Percentiles rank a stretch among this genome's conserved stretches.
phyloP scores from a whole-genome alignment of 2,888 invertebrate genomes.

The Trichopoda pennipes region DNA sequence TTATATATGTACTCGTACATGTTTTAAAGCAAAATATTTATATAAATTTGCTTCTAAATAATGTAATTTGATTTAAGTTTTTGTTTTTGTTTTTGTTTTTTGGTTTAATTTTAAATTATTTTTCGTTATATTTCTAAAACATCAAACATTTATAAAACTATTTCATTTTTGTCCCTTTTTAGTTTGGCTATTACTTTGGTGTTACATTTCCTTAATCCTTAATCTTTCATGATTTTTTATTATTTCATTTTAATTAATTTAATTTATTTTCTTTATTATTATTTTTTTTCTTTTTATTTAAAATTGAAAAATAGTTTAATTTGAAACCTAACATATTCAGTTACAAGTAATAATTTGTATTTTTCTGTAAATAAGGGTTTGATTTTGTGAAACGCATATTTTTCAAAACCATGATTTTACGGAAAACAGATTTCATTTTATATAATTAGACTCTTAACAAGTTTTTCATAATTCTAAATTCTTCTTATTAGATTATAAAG shows the following conservation, averaged over 20 bases:
- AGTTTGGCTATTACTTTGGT: constrained; percentile 43
- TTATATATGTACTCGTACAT: constrained; percentile 12
- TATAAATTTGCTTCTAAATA: constrained; percentile 4
- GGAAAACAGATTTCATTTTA: too few species aligned
- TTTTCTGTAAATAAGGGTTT: too few species aligned
- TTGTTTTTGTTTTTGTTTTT: constrained; percentile 11
- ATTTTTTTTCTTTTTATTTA: too few species aligned
- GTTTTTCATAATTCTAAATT: too few species aligned
- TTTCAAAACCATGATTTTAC: too few species aligned
- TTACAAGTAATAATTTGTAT: too few species aligned
- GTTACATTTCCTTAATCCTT: constrained; percentile 29
- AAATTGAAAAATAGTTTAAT: too few species aligned
- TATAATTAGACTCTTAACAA: too few species aligned
- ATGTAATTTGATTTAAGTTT: background rate
- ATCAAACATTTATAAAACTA: constrained; percentile 64
- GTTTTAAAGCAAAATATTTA: background rate
- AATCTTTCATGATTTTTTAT: constrained; percentile 8
- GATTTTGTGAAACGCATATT: too few species aligned
- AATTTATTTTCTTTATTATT: background rate
- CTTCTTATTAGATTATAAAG: too few species aligned
- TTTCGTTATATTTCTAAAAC: constrained; percentile 54
- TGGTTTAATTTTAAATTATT: constrained; percentile 29
- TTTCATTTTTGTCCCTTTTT: constrained; percentile 17
- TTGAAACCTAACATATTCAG: too few species aligned
- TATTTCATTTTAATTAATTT: background rate